These are phyloP conservation scores for Ia io DNA, from an alignment of 2,113 vertebrate species.

Conservation along the genomic window DNA sequence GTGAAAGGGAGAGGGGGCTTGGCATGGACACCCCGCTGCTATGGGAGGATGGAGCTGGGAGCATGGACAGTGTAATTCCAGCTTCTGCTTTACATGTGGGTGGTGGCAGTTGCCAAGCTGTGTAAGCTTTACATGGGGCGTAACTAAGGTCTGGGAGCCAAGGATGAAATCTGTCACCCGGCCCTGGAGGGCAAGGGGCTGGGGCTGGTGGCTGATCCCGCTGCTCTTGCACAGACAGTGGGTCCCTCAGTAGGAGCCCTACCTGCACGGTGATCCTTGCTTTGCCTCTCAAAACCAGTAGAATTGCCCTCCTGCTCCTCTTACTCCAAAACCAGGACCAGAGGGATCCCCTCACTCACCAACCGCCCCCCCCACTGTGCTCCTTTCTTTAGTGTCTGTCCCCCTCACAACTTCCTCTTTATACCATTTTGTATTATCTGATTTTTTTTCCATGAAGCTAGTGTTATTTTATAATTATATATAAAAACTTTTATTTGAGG, in stretches of 20 bases:
- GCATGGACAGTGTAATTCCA: neutral
- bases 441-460: neutral
- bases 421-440: neutral
- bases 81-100: neutral
- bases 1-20: neutral
- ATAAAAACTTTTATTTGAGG: neutral
- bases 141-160: neutral
- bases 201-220: neutral
- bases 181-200: neutral
- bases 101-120: neutral
- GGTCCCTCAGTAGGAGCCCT: neutral
- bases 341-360: neutral
- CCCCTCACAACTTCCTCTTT: neutral
- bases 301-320: no score
- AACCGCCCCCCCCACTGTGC: accelerated
- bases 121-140: neutral
- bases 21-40: neutral
- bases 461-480: neutral
- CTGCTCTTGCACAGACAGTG: neutral
- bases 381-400: neutral
- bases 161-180: neutral
- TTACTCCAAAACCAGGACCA: neutral
- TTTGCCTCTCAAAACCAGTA: neutral
- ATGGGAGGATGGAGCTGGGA: neutral
- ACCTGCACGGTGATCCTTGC: neutral